These are phyloP conservation scores for Esperia sulphurella DNA, from an alignment of 2,888 invertebrate genomes.

Conservation along the genomic window DNA sequence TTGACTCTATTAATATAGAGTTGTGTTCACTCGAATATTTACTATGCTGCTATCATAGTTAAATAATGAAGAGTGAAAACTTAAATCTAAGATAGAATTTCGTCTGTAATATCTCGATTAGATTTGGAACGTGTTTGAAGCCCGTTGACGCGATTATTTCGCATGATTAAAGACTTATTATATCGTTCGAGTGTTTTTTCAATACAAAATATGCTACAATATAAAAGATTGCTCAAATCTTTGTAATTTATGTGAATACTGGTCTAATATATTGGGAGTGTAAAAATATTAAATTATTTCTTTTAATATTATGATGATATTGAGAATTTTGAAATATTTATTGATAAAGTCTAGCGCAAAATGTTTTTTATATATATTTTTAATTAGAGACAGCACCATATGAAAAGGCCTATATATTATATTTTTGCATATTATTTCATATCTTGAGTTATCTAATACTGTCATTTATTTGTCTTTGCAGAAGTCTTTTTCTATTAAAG, in stretches of 20 bases:
- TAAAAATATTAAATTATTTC: constrained; percentile 11
- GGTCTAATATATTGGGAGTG: constrained; percentile 35
- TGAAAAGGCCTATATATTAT: constrained; percentile 29
- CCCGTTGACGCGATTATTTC: neutral
- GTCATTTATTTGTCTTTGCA: neutral
- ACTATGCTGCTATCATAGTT: constrained; percentile 30
- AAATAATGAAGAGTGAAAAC: constrained; percentile 17
- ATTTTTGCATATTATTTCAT: neutral
- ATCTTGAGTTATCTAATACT: neutral
- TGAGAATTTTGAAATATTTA: constrained; percentile 14
- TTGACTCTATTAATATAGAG: neutral
- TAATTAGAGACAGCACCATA: constrained; percentile 11
- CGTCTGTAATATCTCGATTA: neutral
- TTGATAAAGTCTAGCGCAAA: constrained; percentile 27
- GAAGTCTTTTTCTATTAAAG: neutral
- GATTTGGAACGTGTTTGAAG: too few species aligned
- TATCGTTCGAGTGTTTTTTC: neutral
- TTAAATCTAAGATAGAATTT: neutral
- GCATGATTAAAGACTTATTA: neutral
- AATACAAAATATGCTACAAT: constrained; percentile 7
- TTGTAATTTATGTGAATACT: constrained; percentile 45
- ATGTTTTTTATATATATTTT: constrained; percentile 21
- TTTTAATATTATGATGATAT: constrained; percentile 4
- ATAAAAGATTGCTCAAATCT: constrained; percentile 50
- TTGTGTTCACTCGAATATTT: constrained; percentile 21